Conservation (phyloP, 2,797 vertebrate genomes). For the Gallinago solitaria region DNA sequence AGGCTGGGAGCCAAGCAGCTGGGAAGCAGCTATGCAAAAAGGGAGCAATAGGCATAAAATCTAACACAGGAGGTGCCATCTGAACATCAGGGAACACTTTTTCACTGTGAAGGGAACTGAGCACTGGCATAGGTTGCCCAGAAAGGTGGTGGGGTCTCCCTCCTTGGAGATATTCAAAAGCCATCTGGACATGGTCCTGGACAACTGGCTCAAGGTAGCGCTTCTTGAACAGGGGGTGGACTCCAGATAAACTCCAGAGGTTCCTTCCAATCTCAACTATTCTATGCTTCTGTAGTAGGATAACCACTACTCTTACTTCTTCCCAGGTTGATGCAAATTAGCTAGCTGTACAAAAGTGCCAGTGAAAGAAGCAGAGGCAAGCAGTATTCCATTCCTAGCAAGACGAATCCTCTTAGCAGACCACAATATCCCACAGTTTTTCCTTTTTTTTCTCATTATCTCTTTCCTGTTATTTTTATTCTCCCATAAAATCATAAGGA, state of each 20-base stretch:
- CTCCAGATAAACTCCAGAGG: background rate
- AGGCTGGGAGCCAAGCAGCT: background rate
- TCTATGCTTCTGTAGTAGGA: background rate
- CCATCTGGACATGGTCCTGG: background rate
- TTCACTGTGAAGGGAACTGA: accelerated
- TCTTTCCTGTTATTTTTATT: constrained; percentile 23
- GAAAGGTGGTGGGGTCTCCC: background rate
- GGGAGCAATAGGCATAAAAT: background rate
- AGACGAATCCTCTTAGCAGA: background rate
- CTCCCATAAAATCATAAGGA: background rate
- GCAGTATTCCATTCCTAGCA: background rate
- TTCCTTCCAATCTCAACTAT: background rate
- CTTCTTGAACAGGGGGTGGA: background rate
- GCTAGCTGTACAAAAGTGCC: background rate
- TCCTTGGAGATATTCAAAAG: background rate
- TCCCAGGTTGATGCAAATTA: background rate
- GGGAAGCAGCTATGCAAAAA: background rate
- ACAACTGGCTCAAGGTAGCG: background rate
- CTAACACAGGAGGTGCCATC: background rate
- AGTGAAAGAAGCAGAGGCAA: background rate
- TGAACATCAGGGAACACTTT: background rate
- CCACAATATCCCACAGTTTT: background rate
- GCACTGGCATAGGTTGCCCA: background rate
- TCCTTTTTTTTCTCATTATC: background rate
- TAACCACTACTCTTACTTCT: background rate